A percentile compares a stretch with the other conserved stretches of the same genome.
phyloP scores from a whole-genome alignment of 2,888 invertebrate genomes.

The Diachrysia chrysitis region DNA sequence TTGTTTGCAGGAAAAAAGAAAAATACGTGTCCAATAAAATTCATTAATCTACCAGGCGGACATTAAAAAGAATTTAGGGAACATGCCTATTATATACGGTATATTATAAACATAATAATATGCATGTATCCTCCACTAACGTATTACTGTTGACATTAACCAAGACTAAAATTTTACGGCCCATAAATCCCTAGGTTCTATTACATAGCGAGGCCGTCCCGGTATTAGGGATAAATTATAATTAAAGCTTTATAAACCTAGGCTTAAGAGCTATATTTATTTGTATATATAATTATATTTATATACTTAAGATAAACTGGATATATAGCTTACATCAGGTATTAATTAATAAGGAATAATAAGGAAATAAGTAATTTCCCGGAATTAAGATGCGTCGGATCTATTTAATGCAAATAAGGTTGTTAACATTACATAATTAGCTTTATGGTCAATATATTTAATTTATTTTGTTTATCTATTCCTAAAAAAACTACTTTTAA shows the following conservation, averaged over 20 bases:
- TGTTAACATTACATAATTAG: background rate
- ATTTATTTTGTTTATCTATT: no score
- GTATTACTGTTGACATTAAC: constrained; percentile 16
- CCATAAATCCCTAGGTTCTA: constrained; percentile 17
- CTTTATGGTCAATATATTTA: no score
- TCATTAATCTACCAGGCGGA: no score
- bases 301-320: background rate
- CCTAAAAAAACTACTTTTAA: no score
- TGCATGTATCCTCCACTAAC: background rate
- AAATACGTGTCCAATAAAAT: no score
- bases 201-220: constrained; percentile 12
- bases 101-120: background rate
- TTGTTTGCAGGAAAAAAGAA: no score
- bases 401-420: background rate
- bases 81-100: no score
- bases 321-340: background rate
- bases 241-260: constrained; percentile 9
- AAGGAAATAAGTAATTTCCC: background rate
- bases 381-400: background rate
- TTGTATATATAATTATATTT: background rate
- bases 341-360: no score
- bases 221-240: constrained; percentile 11
- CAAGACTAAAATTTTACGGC: constrained; percentile 19
- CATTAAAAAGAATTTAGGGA: no score
- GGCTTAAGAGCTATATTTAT: background rate